Percentiles rank a stretch among this genome's conserved stretches.
These are phyloP conservation scores for Myodes glareolus DNA, from an alignment of 2,113 vertebrate species.

Conservation along the genomic window DNA sequence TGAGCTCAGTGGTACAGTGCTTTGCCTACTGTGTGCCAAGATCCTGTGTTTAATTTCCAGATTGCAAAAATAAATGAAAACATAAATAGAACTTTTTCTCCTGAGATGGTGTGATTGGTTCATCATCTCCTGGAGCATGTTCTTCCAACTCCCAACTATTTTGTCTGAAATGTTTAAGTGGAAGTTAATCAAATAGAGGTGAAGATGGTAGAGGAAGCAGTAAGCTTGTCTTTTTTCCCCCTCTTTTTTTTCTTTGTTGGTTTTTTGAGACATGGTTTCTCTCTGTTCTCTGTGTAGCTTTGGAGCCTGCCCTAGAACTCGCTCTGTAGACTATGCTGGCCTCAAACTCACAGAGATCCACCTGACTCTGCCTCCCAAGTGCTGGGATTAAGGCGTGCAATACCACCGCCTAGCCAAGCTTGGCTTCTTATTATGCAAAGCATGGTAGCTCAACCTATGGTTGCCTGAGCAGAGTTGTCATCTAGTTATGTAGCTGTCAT, in stretches of 20 bases:
- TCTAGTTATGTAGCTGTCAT: not conserved
- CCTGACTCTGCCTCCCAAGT: too few species aligned
- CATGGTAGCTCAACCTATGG: not conserved
- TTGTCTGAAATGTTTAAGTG: not conserved
- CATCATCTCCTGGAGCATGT: not conserved
- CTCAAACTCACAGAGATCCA: too few species aligned
- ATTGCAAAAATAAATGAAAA: not conserved
- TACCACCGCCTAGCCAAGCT: not conserved
- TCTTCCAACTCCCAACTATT: not conserved
- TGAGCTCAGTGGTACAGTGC: not conserved
- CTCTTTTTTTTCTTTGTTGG: too few species aligned
- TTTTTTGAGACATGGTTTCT: too few species aligned
- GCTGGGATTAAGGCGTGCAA: too few species aligned
- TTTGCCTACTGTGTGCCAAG: not conserved
- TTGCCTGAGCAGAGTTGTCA: not conserved
- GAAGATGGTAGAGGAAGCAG: not conserved
- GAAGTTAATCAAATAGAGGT: not conserved
- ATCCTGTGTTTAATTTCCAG: not conserved
- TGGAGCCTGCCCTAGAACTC: too few species aligned
- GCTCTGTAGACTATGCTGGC: too few species aligned
- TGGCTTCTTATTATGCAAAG: conserved; percentile 7
- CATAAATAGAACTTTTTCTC: not conserved
- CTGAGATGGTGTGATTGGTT: not conserved
- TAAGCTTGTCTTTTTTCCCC: not conserved
- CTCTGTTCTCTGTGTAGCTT: too few species aligned